Conservation (phyloP, 2,113 vertebrate genomes). For the Thamnophis sirtalis region DNA sequence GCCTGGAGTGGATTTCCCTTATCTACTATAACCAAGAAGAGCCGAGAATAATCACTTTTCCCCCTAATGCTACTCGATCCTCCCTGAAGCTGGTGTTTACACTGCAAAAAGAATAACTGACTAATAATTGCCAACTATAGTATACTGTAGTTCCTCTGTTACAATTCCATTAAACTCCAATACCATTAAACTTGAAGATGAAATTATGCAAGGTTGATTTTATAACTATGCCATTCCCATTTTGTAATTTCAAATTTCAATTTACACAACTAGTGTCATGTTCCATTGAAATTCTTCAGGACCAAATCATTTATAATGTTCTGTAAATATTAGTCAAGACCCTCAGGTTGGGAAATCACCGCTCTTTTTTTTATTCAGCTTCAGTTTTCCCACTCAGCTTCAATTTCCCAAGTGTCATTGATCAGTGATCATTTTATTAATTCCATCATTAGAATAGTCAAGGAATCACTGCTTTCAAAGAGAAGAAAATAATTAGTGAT, state of each 20-base stretch:
- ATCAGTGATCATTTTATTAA: slow-evolving; percentile 1
- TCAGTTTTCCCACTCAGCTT: slow-evolving; percentile 34
- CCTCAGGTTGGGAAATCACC: slow-evolving; percentile 2
- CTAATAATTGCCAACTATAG: not conserved
- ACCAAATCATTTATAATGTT: not conserved
- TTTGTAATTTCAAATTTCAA: slow-evolving; percentile 36
- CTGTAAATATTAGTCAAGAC: not conserved
- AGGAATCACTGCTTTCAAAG: slow-evolving; percentile 39
- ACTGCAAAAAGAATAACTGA: not conserved
- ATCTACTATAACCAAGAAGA: not conserved
- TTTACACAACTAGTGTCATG: not conserved
- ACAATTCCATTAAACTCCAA: not conserved
- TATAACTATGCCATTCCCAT: not conserved
- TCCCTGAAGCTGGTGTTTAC: not conserved
- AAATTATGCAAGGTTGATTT: not conserved
- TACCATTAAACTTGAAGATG: not conserved
- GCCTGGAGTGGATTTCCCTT: not conserved
- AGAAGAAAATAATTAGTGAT: slow-evolving; percentile 17
- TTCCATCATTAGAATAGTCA: slow-evolving; percentile 22
- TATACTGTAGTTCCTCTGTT: not conserved
- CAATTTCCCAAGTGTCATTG: slow-evolving; percentile 36
- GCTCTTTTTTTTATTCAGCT: slow-evolving; percentile 11
- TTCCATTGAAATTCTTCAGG: not conserved
- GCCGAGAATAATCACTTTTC: not conserved
- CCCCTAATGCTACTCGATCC: not conserved